Evolutionary conservation across 1,140 invertebrate species (phyloP).

Genomic region (Trichomalopsis sarcophagae): DNA sequence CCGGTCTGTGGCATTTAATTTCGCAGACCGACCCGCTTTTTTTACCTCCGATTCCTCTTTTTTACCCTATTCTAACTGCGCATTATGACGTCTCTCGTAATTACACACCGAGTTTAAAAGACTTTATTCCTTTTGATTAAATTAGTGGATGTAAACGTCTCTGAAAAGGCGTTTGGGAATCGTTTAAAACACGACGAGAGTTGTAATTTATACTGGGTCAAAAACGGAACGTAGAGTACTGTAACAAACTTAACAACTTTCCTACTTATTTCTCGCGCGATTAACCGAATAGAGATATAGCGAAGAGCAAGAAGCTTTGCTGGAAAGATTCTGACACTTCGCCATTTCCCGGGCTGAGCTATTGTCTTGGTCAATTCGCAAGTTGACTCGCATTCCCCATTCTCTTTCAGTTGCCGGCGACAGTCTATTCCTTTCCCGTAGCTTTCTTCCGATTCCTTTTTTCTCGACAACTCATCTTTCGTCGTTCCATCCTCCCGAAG

Average conservation of each 20-base stretch:
- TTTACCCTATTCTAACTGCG: not conserved
- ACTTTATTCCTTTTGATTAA: no score
- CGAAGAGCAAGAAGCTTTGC: not conserved
- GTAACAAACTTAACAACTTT: conserved; percentile 22
- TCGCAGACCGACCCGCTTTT: not conserved
- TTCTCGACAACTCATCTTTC: conserved; percentile 8
- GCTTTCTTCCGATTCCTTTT: not conserved
- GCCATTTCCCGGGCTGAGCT: not conserved
- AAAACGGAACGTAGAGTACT: not conserved
- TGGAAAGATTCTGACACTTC: not conserved
- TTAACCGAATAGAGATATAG: not conserved
- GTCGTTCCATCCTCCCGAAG: not conserved
- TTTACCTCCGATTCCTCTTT: not conserved
- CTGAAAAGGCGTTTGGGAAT: no score
- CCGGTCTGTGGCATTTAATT: conserved; percentile 3
- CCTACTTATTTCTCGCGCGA: not conserved
- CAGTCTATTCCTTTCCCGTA: not conserved
- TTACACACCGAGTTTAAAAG: not conserved
- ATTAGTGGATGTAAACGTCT: no score
- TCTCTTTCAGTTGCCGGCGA: not conserved
- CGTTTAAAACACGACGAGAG: no score
- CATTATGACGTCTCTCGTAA: not conserved
- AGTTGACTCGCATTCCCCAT: not conserved
- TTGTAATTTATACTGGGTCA: no score
- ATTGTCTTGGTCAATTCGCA: conserved; percentile 15